phyloP scores from a whole-genome alignment of 1,140 invertebrate genomes.

The Campoletis sonorensis region DNA sequence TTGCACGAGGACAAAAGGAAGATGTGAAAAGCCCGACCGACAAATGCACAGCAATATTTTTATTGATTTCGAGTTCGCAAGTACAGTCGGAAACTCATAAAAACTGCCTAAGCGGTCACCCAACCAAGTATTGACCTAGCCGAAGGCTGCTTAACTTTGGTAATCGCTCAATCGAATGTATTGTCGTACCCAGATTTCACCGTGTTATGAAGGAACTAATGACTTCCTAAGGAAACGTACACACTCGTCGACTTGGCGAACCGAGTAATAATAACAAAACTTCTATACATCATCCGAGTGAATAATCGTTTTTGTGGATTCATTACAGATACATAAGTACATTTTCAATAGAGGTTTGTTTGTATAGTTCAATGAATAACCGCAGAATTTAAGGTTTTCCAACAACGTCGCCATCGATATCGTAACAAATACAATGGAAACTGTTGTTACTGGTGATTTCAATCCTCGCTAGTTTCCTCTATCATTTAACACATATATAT shows the following conservation, averaged over 20 bases:
- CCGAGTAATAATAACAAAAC: background rate
- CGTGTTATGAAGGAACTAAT: background rate
- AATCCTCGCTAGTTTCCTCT: background rate
- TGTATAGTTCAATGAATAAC: background rate
- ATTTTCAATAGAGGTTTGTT: background rate
- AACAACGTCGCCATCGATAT: constrained; percentile 8
- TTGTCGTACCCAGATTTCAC: too few relatives aligned
- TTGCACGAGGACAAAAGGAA: too few relatives aligned
- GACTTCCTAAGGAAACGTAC: background rate
- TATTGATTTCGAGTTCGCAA: too few relatives aligned
- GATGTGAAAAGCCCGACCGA: too few relatives aligned
- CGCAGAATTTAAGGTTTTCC: background rate
- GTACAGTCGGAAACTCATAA: too few relatives aligned
- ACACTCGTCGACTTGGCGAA: background rate
- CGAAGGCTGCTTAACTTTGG: too few relatives aligned
- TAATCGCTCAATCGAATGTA: too few relatives aligned
- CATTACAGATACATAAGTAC: background rate
- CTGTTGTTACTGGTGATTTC: constrained; percentile 26
- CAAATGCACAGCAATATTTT: too few relatives aligned
- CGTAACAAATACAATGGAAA: background rate
- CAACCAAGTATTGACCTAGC: too few relatives aligned
- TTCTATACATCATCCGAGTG: background rate
- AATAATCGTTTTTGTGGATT: background rate
- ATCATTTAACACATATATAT: background rate
- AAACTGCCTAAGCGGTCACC: too few relatives aligned